Conservation (phyloP, 2,888 invertebrate genomes). For the Hyppa rectilinea region DNA sequence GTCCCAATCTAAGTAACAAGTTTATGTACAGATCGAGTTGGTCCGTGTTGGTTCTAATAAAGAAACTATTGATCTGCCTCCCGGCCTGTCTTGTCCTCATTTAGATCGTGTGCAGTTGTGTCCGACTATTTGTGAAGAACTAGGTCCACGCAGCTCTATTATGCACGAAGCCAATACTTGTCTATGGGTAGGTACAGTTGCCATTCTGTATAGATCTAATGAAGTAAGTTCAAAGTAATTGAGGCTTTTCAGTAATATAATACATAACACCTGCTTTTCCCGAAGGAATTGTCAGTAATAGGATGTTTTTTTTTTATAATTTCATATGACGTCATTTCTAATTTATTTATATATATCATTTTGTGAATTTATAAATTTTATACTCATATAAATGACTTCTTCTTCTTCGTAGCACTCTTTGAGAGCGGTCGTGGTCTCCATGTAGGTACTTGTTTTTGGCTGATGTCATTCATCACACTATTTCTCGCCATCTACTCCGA, state of each 20-base stretch:
- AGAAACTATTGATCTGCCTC: conserved; percentile 46
- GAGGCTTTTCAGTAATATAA: no score
- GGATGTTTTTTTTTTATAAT: background rate
- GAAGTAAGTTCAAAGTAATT: background rate
- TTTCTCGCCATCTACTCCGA: no score
- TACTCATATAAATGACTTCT: background rate
- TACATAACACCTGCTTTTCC: background rate
- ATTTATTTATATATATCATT: background rate
- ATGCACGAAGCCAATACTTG: conserved; percentile 27
- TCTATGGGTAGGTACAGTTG: background rate
- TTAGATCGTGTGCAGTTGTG: conserved; percentile 43
- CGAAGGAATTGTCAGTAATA: background rate
- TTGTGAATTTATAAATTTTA: background rate
- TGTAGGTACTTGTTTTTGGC: no score
- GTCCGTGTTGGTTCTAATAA: conserved; percentile 30
- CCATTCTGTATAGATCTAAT: conserved; percentile 6
- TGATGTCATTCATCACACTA: no score
- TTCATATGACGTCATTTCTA: background rate
- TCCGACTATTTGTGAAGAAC: conserved; percentile 42
- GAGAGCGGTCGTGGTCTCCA: no score
- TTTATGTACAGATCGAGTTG: background rate
- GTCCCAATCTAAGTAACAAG: conserved; percentile 16
- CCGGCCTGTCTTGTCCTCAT: conserved; percentile 16
- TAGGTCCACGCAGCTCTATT: conserved; percentile 43
- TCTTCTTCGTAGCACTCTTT: no score